Percentiles rank a stretch among this genome's conserved stretches.
Evolutionary conservation across 2,113 vertebrate genomes (phyloP).

Genomic region (Erythrolamprus reginae): DNA sequence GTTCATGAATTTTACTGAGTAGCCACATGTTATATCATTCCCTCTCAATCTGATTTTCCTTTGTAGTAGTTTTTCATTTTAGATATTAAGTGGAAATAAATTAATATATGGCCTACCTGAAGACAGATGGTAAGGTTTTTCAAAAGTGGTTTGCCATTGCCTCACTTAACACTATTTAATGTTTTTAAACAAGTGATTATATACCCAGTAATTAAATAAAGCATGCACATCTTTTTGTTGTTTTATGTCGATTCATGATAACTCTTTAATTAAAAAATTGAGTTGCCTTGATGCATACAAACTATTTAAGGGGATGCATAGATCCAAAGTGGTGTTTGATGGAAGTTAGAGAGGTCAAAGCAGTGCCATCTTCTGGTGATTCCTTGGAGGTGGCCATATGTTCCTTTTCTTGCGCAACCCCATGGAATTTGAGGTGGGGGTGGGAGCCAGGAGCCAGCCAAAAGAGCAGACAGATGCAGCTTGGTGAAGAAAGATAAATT

Average conservation of each 20-base stretch:
- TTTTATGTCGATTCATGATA: not conserved
- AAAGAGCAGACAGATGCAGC: constrained; percentile 61
- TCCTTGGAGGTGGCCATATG: constrained; percentile 27
- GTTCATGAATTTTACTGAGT: not conserved
- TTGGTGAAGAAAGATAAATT: constrained; percentile 64
- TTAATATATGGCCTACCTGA: not conserved
- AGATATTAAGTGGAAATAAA: not conserved
- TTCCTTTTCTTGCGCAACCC: constrained; percentile 41
- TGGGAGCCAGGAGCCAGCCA: constrained; percentile 56
- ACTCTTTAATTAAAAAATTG: not conserved
- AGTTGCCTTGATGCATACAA: not conserved
- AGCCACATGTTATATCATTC: not conserved
- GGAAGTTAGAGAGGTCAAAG: constrained; percentile 32
- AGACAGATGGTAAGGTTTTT: not conserved
- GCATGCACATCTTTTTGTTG: not conserved
- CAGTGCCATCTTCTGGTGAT: constrained; percentile 61
- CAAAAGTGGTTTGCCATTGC: not conserved
- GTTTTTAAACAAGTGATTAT: not conserved
- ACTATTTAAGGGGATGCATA: not conserved
- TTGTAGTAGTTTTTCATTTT: not conserved
- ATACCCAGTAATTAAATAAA: not conserved
- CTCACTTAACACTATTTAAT: not conserved
- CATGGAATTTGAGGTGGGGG: constrained; percentile 36
- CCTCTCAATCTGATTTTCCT: not conserved
- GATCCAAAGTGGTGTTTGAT: not conserved